Evolutionary conservation across 2,888 invertebrate species (phyloP).

Genomic region (Rotaria macrura): DNA sequence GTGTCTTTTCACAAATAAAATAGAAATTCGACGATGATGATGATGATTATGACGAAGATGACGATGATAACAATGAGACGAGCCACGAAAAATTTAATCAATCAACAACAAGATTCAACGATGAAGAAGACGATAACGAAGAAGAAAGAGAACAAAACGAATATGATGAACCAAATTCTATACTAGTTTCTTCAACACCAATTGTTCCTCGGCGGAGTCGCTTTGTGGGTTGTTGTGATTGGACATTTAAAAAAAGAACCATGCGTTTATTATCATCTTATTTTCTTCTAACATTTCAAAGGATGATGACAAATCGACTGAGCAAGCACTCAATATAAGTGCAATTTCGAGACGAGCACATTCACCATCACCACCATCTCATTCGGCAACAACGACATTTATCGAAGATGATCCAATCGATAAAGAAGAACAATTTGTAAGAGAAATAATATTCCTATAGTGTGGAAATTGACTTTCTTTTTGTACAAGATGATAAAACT

Average conservation of each 20-base stretch:
- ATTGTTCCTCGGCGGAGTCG: not conserved
- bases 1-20: too few species aligned
- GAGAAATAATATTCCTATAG: not conserved
- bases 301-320: not conserved
- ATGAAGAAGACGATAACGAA: not conserved
- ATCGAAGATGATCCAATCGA: not conserved
- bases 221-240: not conserved
- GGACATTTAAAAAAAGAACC: not conserved
- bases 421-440: not conserved
- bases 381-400: not conserved
- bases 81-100: not conserved
- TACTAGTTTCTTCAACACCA: not conserved
- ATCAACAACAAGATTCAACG: not conserved
- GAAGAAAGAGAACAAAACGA: not conserved
- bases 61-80: not conserved
- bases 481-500: slow-evolving; percentile 64
- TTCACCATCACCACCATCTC: not conserved
- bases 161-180: not conserved
- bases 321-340: not conserved
- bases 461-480: not conserved
- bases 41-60: too few species aligned
- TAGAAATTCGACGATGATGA: not conserved
- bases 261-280: slow-evolving; percentile 16
- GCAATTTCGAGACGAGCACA: not conserved
- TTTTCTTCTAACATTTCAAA: not conserved